These are phyloP conservation scores for Sialia sialis DNA, from an alignment of 2,113 vertebrate genomes.

Conservation along the genomic window DNA sequence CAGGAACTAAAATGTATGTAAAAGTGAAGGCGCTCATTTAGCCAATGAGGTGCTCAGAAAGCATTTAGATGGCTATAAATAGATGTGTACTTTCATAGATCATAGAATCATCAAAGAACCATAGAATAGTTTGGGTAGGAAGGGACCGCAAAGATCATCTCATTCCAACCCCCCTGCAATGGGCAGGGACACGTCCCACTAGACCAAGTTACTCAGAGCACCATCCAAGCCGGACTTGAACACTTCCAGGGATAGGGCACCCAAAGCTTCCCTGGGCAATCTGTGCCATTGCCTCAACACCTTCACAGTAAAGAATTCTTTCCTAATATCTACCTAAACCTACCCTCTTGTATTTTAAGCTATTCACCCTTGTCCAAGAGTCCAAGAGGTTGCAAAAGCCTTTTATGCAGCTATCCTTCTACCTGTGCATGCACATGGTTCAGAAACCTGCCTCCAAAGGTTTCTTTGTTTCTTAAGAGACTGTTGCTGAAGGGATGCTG, in stretches of 20 bases:
- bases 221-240: background rate
- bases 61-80: background rate
- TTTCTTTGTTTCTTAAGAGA: background rate
- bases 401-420: background rate
- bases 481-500: background rate
- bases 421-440: background rate
- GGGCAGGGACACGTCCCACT: background rate
- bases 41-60: background rate
- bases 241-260: background rate
- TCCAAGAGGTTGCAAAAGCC: background rate
- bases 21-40: background rate
- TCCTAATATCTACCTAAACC: background rate
- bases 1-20: background rate
- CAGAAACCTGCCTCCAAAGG: background rate
- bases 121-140: background rate
- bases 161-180: rapidly evolving
- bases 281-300: background rate
- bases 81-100: background rate
- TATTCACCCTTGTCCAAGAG: background rate
- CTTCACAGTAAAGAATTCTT: background rate
- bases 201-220: background rate
- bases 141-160: background rate
- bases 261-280: background rate
- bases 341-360: background rate
- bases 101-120: background rate